Evolutionary conservation across 1,140 invertebrate genomes (phyloP).

Genomic region (Parasteatoda tepidariorum): DNA sequence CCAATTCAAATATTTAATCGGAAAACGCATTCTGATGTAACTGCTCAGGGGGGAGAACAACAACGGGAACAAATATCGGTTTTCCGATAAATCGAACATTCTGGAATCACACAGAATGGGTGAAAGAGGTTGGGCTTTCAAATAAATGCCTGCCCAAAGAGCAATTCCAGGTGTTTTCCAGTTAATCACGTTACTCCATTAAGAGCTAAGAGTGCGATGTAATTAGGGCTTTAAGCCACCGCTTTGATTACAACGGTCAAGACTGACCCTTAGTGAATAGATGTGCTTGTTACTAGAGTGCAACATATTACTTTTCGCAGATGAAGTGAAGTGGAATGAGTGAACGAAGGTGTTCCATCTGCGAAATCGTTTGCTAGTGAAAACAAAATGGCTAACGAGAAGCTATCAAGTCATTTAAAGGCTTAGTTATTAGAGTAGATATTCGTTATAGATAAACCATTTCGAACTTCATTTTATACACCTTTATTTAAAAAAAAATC

Average conservation of each 20-base stretch:
- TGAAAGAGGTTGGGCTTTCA: too few relatives aligned
- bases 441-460: too few relatives aligned
- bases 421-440: too few relatives aligned
- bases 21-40: background rate
- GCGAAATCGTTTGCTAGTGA: too few relatives aligned
- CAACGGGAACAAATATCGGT: background rate
- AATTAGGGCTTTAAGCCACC: constrained; percentile 3
- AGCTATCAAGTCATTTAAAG: too few relatives aligned
- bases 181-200: constrained; percentile 37
- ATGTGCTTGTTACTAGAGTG: background rate
- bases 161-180: constrained; percentile 34
- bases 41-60: background rate
- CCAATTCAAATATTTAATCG: background rate
- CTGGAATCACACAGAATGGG: background rate
- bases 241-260: background rate
- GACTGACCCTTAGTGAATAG: background rate
- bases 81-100: constrained; percentile 33
- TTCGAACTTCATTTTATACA: too few relatives aligned
- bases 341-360: too few relatives aligned
- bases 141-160: constrained; percentile 13
- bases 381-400: too few relatives aligned
- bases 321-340: too few relatives aligned
- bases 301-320: constrained; percentile 5
- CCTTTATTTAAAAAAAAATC: too few relatives aligned
- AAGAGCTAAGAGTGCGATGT: constrained; percentile 2